These are phyloP conservation scores for Tylochromis polylepis DNA, from an alignment of 2,113 vertebrate genomes.

Conservation along the genomic window DNA sequence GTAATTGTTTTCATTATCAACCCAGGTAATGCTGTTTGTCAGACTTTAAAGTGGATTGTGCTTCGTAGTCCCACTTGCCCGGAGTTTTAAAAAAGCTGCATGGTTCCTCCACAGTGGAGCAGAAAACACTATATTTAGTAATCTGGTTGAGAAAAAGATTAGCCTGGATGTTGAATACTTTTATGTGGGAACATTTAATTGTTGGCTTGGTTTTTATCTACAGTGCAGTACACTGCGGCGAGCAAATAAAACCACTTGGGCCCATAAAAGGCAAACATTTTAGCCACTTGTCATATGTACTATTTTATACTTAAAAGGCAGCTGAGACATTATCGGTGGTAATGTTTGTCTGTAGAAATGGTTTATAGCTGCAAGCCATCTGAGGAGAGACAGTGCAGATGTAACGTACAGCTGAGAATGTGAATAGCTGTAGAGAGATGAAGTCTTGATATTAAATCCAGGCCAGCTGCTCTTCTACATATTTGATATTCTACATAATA, in stretches of 20 bases:
- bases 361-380: conserved; percentile 9
- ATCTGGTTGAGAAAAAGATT: conserved; percentile 12
- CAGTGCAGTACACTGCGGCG: neutral
- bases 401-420: neutral
- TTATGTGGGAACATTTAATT: conserved; percentile 38
- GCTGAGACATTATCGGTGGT: conserved; percentile 14
- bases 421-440: neutral
- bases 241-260: conserved; percentile 14
- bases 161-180: neutral
- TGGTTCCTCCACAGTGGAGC: neutral
- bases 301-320: conserved; percentile 11
- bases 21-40: conserved; percentile 29
- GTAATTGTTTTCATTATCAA: conserved; percentile 50
- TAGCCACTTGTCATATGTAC: conserved; percentile 23
- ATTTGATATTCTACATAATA: neutral
- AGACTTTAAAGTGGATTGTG: conserved; percentile 3
- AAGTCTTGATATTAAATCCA: neutral
- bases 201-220: conserved; percentile 39
- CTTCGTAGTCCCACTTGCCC: conserved; percentile 5
- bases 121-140: conserved; percentile 28
- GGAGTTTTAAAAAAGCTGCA: neutral
- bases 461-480: neutral
- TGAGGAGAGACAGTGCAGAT: neutral
- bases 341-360: conserved; percentile 3
- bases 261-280: conserved; percentile 27